Percentiles rank a stretch among this genome's conserved stretches.
Evolutionary conservation across 2,888 invertebrate genomes (phyloP).

Genomic region (Cremastinae sp.): DNA sequence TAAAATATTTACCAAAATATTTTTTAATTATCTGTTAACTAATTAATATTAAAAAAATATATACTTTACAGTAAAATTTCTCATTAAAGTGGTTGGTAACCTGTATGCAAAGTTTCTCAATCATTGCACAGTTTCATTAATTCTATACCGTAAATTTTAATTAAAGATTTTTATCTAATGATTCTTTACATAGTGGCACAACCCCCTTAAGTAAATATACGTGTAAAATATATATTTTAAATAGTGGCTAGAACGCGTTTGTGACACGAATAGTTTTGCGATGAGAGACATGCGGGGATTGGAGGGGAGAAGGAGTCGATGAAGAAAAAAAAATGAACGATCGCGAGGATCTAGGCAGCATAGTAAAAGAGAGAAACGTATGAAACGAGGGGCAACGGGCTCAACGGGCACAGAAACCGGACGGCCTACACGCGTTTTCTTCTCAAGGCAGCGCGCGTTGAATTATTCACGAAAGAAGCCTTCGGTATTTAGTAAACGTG

Average conservation of each 20-base stretch:
- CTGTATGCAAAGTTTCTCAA: too few species aligned
- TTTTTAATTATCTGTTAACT: too few species aligned
- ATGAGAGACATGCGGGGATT: not conserved
- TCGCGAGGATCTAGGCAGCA: slow-evolving; percentile 29
- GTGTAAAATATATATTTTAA: not conserved
- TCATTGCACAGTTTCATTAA: too few species aligned
- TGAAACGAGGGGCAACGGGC: slow-evolving; percentile 41
- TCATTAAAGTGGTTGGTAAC: too few species aligned
- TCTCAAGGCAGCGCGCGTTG: slow-evolving; percentile 73
- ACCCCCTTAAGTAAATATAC: too few species aligned
- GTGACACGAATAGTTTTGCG: slow-evolving; percentile 36
- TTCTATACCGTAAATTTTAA: too few species aligned
- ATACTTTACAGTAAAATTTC: too few species aligned
- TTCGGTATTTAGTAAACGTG: slow-evolving; percentile 71
- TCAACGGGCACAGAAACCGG: slow-evolving; percentile 58
- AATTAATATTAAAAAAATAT: too few species aligned
- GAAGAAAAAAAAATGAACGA: slow-evolving; percentile 26
- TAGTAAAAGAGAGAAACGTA: slow-evolving; percentile 40
- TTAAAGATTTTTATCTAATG: too few species aligned
- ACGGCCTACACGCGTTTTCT: slow-evolving; percentile 72
- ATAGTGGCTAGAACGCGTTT: slow-evolving; percentile 24
- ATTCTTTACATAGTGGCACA: too few species aligned
- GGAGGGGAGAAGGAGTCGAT: not conserved
- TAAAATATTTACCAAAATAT: too few species aligned
- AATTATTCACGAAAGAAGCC: slow-evolving; percentile 75